These are phyloP conservation scores for Perca fluviatilis DNA, from an alignment of 2,113 vertebrate species.

Conservation along the genomic window DNA sequence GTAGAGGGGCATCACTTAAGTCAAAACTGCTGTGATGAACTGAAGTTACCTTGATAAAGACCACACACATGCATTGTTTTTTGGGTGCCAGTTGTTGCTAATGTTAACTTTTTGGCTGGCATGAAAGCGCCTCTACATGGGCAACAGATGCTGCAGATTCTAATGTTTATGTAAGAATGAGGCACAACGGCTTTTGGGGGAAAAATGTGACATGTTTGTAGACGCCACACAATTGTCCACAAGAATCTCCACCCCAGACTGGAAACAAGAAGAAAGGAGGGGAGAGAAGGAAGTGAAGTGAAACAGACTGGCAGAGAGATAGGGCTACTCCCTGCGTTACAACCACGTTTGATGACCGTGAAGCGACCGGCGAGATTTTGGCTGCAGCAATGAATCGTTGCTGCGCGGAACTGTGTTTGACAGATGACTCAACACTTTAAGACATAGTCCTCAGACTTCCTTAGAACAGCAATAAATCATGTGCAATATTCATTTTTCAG, in stretches of 20 bases:
- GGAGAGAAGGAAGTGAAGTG: not conserved
- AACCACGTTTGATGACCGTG: slow-evolving; percentile 39
- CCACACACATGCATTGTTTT: slow-evolving; percentile 52
- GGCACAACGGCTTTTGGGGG: slow-evolving; percentile 26
- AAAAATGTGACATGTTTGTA: slow-evolving; percentile 48
- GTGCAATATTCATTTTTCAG: slow-evolving; percentile 32
- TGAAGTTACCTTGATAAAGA: slow-evolving; percentile 38
- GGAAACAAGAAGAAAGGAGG: slow-evolving; percentile 4
- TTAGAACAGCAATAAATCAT: slow-evolving; percentile 47
- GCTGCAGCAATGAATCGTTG: slow-evolving; percentile 18
- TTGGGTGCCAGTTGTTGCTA: slow-evolving; percentile 43
- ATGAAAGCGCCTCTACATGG: slow-evolving; percentile 36
- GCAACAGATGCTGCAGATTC: slow-evolving; percentile 51
- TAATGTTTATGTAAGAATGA: slow-evolving; percentile 57
- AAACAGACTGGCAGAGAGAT: not conserved
- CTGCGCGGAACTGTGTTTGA: slow-evolving; percentile 47
- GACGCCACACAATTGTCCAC: slow-evolving; percentile 32
- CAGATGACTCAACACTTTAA: slow-evolving; percentile 58
- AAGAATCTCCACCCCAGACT: slow-evolving; percentile 30
- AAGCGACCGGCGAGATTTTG: slow-evolving; percentile 41
- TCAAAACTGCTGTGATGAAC: slow-evolving; percentile 30
- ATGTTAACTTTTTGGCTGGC: slow-evolving; percentile 51
- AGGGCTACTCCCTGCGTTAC: not conserved
- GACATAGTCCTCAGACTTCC: slow-evolving; percentile 43
- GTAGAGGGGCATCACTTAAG: not conserved